Evolutionary conservation across 2,113 vertebrate genomes (phyloP).

Genomic region (Vulpes ferrilata): DNA sequence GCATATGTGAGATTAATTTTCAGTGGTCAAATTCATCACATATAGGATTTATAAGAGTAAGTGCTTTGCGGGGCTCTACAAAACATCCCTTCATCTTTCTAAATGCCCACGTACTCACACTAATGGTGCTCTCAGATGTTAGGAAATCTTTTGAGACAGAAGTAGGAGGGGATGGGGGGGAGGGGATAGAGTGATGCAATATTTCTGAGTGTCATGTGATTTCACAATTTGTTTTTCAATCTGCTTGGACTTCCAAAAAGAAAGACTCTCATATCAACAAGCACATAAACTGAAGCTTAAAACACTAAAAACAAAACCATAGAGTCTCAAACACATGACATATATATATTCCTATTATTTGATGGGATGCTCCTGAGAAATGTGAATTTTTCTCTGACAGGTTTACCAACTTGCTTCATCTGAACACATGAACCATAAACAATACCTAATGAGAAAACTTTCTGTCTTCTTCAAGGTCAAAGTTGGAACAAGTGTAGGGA

Average conservation of each 20-base stretch:
- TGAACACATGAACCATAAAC: conserved; percentile 59
- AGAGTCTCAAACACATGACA: conserved; percentile 75
- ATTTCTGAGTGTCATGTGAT: conserved; percentile 80
- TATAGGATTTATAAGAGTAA: conserved; percentile 71
- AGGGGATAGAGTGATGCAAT: conserved; percentile 81
- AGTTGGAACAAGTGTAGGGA: conserved; percentile 16
- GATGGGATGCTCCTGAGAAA: conserved; percentile 72
- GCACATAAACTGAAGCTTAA: conserved; percentile 72
- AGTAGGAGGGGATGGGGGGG: conserved; percentile 72
- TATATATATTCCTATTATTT: conserved; percentile 65
- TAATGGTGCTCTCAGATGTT: conserved; percentile 84
- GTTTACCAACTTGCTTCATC: conserved; percentile 58
- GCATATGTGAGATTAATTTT: neutral
- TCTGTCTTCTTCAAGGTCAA: conserved; percentile 56
- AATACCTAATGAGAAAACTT: conserved; percentile 52
- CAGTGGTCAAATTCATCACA: neutral
- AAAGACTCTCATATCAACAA: conserved; percentile 76
- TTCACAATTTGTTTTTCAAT: conserved; percentile 88
- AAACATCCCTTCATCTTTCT: conserved; percentile 72
- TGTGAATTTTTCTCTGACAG: conserved; percentile 68
- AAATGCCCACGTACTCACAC: conserved; percentile 84
- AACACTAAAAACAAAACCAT: conserved; percentile 59
- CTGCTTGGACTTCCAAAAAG: conserved; percentile 83
- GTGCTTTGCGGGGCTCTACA: neutral
- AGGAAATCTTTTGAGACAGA: conserved; percentile 85